These are phyloP conservation scores for Macroramphosus scolopax DNA, from an alignment of 2,797 vertebrate species.

Conservation along the genomic window DNA sequence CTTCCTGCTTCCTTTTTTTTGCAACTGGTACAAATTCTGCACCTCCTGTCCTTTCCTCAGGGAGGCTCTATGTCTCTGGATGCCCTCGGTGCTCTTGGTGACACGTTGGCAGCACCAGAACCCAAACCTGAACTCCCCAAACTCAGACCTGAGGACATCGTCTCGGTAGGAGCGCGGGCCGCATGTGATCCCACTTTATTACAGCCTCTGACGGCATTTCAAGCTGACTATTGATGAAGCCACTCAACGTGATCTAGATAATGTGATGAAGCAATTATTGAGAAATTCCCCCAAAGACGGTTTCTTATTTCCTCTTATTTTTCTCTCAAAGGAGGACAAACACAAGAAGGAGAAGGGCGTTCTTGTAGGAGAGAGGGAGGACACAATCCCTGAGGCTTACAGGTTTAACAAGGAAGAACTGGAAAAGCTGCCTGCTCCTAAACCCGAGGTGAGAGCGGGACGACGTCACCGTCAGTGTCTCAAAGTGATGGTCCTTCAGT, in stretches of 20 bases:
- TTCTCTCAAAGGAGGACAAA: conserved; percentile 56
- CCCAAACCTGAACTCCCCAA: conserved; percentile 61
- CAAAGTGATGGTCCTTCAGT: neutral
- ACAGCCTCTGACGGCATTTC: too few relatives aligned
- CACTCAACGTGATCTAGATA: too few relatives aligned
- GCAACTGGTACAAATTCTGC: too few relatives aligned
- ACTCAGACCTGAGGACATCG: conserved; percentile 65
- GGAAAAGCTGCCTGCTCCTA: conserved; percentile 56
- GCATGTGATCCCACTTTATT: too few relatives aligned
- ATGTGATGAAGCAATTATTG: too few relatives aligned
- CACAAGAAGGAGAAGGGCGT: conserved; percentile 63
- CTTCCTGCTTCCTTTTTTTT: too few relatives aligned
- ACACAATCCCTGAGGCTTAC: conserved; percentile 66
- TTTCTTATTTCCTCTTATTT: too few relatives aligned
- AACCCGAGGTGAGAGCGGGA: conserved; percentile 61
- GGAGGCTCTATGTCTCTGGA: conserved; percentile 57
- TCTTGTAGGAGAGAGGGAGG: conserved; percentile 71
- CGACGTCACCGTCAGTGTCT: neutral
- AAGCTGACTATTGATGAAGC: too few relatives aligned
- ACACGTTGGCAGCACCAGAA: conserved; percentile 50
- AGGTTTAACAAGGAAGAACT: conserved; percentile 64
- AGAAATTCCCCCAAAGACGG: too few relatives aligned
- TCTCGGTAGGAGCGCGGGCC: conserved; percentile 50
- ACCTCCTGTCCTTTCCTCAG: conserved; percentile 30
- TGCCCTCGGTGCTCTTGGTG: conserved; percentile 61